Conservation (phyloP, 1,140 invertebrate species). For the Stegodyphus mimosarum region DNA sequence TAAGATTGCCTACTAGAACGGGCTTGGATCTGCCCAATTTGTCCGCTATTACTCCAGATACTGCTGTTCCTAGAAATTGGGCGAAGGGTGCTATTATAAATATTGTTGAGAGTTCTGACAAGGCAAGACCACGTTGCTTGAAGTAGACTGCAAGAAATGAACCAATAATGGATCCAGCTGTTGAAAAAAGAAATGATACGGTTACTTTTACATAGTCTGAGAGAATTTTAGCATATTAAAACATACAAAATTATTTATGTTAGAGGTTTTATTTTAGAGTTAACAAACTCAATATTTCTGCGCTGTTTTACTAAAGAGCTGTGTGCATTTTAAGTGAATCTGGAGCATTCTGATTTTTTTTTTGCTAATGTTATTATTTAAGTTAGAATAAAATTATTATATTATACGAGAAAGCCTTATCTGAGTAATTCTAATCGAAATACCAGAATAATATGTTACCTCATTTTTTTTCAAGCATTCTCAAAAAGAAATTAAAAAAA, state of each 20-base stretch:
- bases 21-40: slow-evolving; percentile 46
- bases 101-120: slow-evolving; percentile 17
- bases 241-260: neutral
- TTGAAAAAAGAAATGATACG: neutral
- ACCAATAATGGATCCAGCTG: slow-evolving; percentile 22
- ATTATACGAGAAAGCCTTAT: too few species aligned
- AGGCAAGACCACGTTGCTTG: slow-evolving; percentile 41
- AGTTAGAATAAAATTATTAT: too few species aligned
- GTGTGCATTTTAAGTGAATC: too few species aligned
- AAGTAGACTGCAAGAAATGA: slow-evolving; percentile 15
- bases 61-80: slow-evolving; percentile 13
- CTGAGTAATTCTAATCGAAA: too few species aligned
- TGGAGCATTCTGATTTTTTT: too few species aligned
- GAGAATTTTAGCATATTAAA: neutral
- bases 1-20: slow-evolving; percentile 25
- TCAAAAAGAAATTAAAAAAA: too few species aligned
- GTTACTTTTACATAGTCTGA: too few species aligned
- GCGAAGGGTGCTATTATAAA: slow-evolving; percentile 2
- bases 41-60: slow-evolving; percentile 33
- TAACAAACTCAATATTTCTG: neutral
- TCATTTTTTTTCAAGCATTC: too few species aligned
- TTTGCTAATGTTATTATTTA: too few species aligned
- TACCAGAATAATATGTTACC: too few species aligned
- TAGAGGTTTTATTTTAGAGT: neutral
- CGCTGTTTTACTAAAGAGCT: neutral